phyloP scores from a whole-genome alignment of 2,113 vertebrate species.

The Apeltes quadracus region DNA sequence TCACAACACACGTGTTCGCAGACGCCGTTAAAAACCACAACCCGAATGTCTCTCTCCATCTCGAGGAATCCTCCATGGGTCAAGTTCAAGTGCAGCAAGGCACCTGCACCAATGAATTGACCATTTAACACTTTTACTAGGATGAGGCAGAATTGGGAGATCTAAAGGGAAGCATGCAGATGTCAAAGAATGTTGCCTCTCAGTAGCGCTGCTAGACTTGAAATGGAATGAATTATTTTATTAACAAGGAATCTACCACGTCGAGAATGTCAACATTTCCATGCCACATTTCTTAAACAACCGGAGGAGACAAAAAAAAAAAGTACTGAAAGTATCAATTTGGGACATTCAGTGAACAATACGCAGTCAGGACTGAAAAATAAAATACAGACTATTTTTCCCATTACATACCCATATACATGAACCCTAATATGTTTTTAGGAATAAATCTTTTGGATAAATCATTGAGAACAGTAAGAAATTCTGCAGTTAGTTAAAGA shows the following conservation, averaged over 20 bases:
- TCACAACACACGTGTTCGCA: constrained; percentile 30
- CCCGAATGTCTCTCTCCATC: constrained; percentile 20
- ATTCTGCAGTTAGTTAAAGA: too few relatives aligned
- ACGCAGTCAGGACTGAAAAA: not conserved
- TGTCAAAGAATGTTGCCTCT: constrained; percentile 34
- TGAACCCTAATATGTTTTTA: not conserved
- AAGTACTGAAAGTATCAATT: constrained; percentile 1
- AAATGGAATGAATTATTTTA: constrained; percentile 3
- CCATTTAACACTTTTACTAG: constrained; percentile 48
- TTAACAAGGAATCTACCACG: constrained; percentile 3
- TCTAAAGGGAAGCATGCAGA: constrained; percentile 23
- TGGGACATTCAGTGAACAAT: not conserved
- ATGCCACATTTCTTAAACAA: constrained; percentile 12
- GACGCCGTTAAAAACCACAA: constrained; percentile 20
- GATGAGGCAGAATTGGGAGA: constrained; percentile 12
- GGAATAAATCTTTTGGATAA: not conserved
- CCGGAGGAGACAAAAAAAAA: not conserved
- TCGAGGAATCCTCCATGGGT: constrained; percentile 43
- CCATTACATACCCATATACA: not conserved
- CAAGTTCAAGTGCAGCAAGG: constrained; percentile 66
- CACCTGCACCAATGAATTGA: constrained; percentile 51
- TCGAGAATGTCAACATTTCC: constrained; percentile 9
- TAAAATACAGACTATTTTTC: not conserved
- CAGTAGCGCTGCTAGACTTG: not conserved
- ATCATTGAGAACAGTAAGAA: not conserved